Evolutionary conservation across 2,888 invertebrate species (phyloP).

Genomic region (Chydorus sphaericus): DNA sequence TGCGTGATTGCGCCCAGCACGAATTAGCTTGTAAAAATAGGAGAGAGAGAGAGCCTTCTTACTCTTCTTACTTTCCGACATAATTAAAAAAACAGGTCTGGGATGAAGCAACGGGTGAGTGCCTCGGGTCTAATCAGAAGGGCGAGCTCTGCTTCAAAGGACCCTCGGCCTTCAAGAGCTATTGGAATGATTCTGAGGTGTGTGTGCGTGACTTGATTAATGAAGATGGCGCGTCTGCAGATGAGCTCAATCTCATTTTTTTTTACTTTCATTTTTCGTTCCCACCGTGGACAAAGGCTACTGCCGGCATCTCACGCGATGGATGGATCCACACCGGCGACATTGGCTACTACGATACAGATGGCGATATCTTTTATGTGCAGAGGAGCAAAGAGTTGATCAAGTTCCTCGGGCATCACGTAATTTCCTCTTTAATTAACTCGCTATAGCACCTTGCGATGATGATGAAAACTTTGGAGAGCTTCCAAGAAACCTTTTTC

Average conservation of each 20-base stretch:
- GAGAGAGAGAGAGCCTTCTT: too few species aligned
- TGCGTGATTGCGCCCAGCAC: too few species aligned
- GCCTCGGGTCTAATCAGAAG: not conserved
- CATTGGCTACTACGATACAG: constrained; percentile 4
- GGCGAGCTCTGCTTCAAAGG: constrained; percentile 8
- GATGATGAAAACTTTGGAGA: not conserved
- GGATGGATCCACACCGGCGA: constrained; percentile 13
- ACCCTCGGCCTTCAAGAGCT: not conserved
- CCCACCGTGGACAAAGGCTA: too few species aligned
- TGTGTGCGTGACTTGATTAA: not conserved
- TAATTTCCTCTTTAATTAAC: not conserved
- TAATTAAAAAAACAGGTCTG: not conserved
- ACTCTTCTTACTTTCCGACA: not conserved
- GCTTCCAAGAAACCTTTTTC: too few species aligned
- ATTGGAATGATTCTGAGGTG: constrained; percentile 11
- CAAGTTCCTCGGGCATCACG: constrained; percentile 9
- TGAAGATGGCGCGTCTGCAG: not conserved
- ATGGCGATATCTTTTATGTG: constrained; percentile 2
- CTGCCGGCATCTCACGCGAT: not conserved
- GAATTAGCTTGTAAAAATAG: too few species aligned
- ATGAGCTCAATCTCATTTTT: not conserved
- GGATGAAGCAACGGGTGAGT: not conserved
- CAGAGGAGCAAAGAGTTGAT: constrained; percentile 8
- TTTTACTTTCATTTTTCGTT: too few species aligned
- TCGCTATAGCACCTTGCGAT: not conserved